A percentile compares a stretch with the other conserved stretches of the same genome.
These are phyloP conservation scores for Agrotis ipsilon DNA, from an alignment of 2,888 invertebrate species.

Conservation along the genomic window DNA sequence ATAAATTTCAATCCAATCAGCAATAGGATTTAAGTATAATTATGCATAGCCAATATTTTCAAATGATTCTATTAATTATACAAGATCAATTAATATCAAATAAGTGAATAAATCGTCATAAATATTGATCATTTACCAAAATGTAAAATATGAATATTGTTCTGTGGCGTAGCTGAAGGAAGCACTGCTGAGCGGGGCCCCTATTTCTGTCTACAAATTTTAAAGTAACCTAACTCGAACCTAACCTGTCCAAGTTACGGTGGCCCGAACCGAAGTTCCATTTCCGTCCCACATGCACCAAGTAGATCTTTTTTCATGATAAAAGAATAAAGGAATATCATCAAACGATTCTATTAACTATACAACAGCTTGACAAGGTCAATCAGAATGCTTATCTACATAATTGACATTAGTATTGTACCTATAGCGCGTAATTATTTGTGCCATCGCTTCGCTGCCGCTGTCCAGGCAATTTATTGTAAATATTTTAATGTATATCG, in stretches of 20 bases:
- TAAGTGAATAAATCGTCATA: too few relatives aligned
- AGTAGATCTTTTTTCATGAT: too few relatives aligned
- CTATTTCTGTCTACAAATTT: too few relatives aligned
- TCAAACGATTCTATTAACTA: slow-evolving; percentile 21
- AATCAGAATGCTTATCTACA: slow-evolving; percentile 27
- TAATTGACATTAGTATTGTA: slow-evolving; percentile 36
- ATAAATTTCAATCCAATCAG: too few relatives aligned
- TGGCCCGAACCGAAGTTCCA: too few relatives aligned
- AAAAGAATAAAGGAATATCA: background rate
- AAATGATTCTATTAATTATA: slow-evolving; percentile 22
- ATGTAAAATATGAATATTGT: too few relatives aligned
- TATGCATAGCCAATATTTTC: background rate
- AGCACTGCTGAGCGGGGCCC: too few relatives aligned
- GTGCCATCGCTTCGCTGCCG: background rate
- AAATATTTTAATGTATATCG: slow-evolving; percentile 18
- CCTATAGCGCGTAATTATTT: slow-evolving; percentile 16
- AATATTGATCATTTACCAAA: too few relatives aligned
- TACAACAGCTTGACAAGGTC: slow-evolving; percentile 33
- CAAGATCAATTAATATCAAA: background rate
- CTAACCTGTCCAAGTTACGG: too few relatives aligned
- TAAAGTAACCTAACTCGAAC: too few relatives aligned
- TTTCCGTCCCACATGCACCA: too few relatives aligned
- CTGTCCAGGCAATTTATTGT: slow-evolving; percentile 22
- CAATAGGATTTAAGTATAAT: background rate
- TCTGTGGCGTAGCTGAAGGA: too few relatives aligned